Base-by-base conservation (phyloP, 2,113 vertebrate species). In the Abramis brama region DNA sequence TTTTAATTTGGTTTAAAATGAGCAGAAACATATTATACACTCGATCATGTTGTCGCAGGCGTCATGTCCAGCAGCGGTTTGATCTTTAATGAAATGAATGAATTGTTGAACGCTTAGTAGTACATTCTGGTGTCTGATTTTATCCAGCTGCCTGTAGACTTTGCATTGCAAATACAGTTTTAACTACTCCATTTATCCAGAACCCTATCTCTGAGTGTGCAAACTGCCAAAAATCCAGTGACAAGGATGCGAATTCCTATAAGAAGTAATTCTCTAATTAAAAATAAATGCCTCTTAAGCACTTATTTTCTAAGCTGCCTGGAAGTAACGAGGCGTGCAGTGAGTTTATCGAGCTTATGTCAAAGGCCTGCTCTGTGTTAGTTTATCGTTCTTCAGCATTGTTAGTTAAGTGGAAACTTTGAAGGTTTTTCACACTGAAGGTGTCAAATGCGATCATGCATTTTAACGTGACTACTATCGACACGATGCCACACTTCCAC, bases 91-190 rank as follows among this genome's bases (percentile, higher is more conserved):
- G 1, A 33, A 64, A 30, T 7, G 27, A 66, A 66, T 7, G 1
- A 7, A 19, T 68, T 5, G 7, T 2, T 36, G 15, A 33, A 33
- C 6, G 30, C 19, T 68, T 33, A 36, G 1, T 68, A 68, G 17
- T 19, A 10, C 15, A 70, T 70, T 70, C 33, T 33, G 66, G 66
- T 70, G 33, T 71, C 33, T 23, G 7, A 71, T 71, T 19, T 70
- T 19, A 71, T 71, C 8, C 68, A 12, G 33, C 8, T 39, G 33
- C 4, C 33, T 23, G 5, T n/a, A 50, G 47, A 5, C 73, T 75
- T 75, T 75, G 73, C 73, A 75, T 75, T 50, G 43, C 73, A 75
- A 75, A 75, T 75, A 6, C 23, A 45, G 17, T 50, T 50, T 50
- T n/a, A 5, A 75, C 43, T 75, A 17, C 23, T 50, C 13, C 43